Evolutionary conservation across 1,140 invertebrate species (phyloP).

Genomic region (Dendroctonus ponderosae): DNA sequence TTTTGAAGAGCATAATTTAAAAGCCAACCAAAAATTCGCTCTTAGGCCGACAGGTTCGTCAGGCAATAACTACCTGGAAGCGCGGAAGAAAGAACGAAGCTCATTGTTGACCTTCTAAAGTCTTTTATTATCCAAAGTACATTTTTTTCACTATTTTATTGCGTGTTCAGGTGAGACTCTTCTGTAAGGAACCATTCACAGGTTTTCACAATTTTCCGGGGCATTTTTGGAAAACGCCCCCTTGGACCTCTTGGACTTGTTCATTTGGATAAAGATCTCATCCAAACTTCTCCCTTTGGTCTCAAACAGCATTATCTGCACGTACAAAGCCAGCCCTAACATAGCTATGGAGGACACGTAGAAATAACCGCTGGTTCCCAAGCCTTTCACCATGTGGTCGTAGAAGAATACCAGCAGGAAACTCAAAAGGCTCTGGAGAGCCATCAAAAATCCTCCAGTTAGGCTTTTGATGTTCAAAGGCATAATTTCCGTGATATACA

Average conservation of each 20-base stretch:
- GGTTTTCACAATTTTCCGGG: no score
- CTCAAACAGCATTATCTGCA: conserved; percentile 66
- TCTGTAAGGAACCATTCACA: no score
- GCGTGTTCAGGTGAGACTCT: no score
- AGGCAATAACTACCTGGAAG: no score
- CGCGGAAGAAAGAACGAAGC: no score
- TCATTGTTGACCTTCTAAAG: no score
- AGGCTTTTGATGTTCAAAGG: conserved; percentile 69
- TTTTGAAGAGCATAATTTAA: no score
- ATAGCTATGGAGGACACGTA: conserved; percentile 74
- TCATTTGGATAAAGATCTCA: conserved; percentile 40
- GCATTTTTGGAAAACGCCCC: neutral
- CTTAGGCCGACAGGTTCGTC: no score
- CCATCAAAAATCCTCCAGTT: conserved; percentile 68
- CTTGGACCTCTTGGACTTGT: conserved; percentile 7
- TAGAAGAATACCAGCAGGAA: conserved; percentile 78
- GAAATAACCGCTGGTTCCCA: conserved; percentile 69
- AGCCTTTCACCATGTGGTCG: conserved; percentile 54
- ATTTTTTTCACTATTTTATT: no score
- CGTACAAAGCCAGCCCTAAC: conserved; percentile 58
- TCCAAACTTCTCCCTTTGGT: conserved; percentile 76
- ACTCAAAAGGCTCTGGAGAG: conserved; percentile 9
- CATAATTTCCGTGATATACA: conserved; percentile 79
- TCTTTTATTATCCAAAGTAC: no score
- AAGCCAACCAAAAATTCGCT: no score